phyloP scores from a whole-genome alignment of 2,113 vertebrate species.

The Hemiscyllium ocellatum region DNA sequence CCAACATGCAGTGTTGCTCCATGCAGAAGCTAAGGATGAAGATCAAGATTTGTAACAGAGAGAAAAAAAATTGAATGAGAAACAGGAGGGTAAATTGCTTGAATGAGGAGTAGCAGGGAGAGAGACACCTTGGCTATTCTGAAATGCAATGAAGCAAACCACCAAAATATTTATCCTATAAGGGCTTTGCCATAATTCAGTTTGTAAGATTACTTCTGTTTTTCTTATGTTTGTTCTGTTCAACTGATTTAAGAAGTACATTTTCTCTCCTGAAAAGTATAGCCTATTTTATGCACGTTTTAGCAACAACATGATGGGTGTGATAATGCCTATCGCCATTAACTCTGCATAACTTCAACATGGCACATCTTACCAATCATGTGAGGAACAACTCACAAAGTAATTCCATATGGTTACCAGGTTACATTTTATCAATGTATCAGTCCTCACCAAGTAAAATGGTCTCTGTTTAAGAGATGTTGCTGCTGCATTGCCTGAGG shows the following conservation, averaged over 20 bases:
- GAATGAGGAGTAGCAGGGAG: neutral
- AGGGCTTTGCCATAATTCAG: neutral
- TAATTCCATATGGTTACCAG: neutral
- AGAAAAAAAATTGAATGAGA: neutral
- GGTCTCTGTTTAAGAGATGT: neutral
- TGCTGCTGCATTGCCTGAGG: neutral
- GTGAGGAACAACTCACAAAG: neutral
- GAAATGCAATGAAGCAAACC: neutral
- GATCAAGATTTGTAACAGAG: neutral
- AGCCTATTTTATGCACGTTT: neutral
- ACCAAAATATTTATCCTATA: neutral
- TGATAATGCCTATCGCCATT: neutral
- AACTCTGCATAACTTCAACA: neutral
- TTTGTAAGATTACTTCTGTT: neutral
- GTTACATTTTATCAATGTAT: neutral
- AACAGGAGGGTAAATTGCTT: neutral
- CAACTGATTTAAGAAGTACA: neutral
- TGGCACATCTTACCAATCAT: neutral
- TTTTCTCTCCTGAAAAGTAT: neutral
- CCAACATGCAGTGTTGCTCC: neutral
- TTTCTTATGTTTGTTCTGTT: neutral
- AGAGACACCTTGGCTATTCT: neutral
- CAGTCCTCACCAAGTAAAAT: neutral
- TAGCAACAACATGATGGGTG: neutral
- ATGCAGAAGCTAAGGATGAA: neutral